Conservation (phyloP, 2,113 vertebrate species). For the Lonchura striata region DNA sequence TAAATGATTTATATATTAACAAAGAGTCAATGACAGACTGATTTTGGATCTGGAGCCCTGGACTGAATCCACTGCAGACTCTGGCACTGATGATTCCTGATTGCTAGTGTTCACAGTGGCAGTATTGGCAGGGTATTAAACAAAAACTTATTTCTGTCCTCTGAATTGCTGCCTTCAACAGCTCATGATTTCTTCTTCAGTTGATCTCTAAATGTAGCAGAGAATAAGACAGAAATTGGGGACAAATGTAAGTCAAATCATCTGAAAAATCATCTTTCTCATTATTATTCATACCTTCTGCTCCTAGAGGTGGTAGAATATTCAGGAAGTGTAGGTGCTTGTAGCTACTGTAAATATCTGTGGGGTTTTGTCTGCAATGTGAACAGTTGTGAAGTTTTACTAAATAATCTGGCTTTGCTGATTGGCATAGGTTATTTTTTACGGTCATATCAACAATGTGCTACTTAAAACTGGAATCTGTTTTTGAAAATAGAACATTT, state of each 20-base stretch:
- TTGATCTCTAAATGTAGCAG: neutral
- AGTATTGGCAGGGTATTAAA: neutral
- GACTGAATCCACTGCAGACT: slow-evolving; percentile 2
- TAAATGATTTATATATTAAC: slow-evolving; percentile 60
- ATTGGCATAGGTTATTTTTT: neutral
- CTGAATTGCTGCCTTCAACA: neutral
- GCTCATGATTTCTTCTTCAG: neutral
- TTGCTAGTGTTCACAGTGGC: neutral
- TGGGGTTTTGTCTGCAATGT: neutral
- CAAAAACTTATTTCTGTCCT: slow-evolving; percentile 20
- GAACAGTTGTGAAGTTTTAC: neutral
- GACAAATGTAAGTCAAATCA: neutral
- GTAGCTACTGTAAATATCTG: neutral
- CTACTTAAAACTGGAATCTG: neutral
- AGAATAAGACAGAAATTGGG: neutral
- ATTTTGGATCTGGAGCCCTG: slow-evolving; percentile 11
- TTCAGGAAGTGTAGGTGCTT: neutral
- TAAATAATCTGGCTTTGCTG: neutral
- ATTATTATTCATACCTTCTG: neutral
- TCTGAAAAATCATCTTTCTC: neutral
- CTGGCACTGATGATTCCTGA: neutral
- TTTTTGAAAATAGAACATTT: neutral
- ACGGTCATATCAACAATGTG: neutral
- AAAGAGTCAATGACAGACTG: slow-evolving; percentile 27
- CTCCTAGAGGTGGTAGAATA: neutral